These are phyloP conservation scores for Clistopyga incitator DNA, from an alignment of 2,888 invertebrate genomes.

Conservation along the genomic window DNA sequence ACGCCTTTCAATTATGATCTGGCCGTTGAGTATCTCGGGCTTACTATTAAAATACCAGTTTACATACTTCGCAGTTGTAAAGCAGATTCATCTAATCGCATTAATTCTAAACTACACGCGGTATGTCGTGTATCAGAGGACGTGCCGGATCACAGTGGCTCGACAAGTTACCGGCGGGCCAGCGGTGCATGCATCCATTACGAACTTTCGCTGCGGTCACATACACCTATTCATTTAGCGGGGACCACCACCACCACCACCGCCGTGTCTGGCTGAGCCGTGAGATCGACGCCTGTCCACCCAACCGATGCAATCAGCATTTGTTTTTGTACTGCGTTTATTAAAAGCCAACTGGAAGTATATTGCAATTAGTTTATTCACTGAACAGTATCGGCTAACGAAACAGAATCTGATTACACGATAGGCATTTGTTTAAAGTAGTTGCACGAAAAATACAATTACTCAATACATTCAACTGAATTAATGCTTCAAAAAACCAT, in stretches of 20 bases:
- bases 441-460: neutral
- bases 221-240: constrained; percentile 32
- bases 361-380: constrained; percentile 44
- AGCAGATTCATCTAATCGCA: constrained; percentile 22
- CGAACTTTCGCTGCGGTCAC: constrained; percentile 36
- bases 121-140: constrained; percentile 26
- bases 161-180: constrained; percentile 1
- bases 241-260: constrained; percentile 19
- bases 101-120: constrained; percentile 28
- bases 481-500: neutral
- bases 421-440: neutral
- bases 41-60: neutral
- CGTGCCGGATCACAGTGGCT: constrained; percentile 9
- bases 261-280: constrained; percentile 19
- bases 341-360: constrained; percentile 30
- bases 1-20: constrained; percentile 2
- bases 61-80: constrained; percentile 7
- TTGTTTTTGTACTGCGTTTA: constrained; percentile 18
- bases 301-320: constrained; percentile 25
- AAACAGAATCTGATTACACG: constrained; percentile 25
- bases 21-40: neutral
- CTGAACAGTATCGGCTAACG: constrained; percentile 25
- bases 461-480: neutral
- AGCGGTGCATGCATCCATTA: constrained; percentile 41
- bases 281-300: constrained; percentile 31